Base-by-base conservation (phyloP, 2,888 invertebrate genomes). In the Cheilosia soror region DNA sequence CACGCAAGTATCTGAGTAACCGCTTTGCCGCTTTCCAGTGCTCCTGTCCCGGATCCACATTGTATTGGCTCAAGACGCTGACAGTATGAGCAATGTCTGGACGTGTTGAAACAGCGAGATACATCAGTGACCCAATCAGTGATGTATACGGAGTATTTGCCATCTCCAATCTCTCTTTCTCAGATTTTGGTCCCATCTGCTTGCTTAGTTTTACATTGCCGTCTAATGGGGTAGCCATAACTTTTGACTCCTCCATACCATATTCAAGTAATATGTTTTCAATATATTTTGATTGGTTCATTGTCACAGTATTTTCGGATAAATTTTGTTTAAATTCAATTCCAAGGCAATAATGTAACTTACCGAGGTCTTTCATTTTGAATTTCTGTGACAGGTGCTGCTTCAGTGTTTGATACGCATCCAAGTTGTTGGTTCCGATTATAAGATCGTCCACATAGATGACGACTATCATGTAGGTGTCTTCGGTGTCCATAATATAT, bases 91-190 rank as follows among this genome's bases (percentile, higher is more conserved):
- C 33, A 33, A 33, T 33, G 9, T 33, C 33, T 33, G 33, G 33
- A 7, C 7, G 33, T 33, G 33, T 9, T 9, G 33, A 33, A 33
- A 33, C 33, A 33, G 33, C 33, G 9, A 33, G 33, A 2, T 33
- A 33, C 33, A 81, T 81, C n/a, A 87, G 29, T 6, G 86, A 83
- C 4, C 78, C 85, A 58, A 87, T 82, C 27, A 82, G 37, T 25
- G 85, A 79, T 33, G 78, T 76, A 40, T 68, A 69, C 5, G 40
- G 62, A 51, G 9, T 72, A 60, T 49, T 60, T 42, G 31, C 11
- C 60, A 71, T 60, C 11, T 71, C 60, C 4, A 29, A 6, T 40
- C 25, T 51, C 25, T 71, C 60, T 51, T 49, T n/a, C 11, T 58
- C 47, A 33, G 58, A 37, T n/a, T 71, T 58, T 11, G 63, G 5